These are phyloP conservation scores for Ophonus ardosiacus DNA, from an alignment of 2,888 invertebrate species.

Conservation along the genomic window DNA sequence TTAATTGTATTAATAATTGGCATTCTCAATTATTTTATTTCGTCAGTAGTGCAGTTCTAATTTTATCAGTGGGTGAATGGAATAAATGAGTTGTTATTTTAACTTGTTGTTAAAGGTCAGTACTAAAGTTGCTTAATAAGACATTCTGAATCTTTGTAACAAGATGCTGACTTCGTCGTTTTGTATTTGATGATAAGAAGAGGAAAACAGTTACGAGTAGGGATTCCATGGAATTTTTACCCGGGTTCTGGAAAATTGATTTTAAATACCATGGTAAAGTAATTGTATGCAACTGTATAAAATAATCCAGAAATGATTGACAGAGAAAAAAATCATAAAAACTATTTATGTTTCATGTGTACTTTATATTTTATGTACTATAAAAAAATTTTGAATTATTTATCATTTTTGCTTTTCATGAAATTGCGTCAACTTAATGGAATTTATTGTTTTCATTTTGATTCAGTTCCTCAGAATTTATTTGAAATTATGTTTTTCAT, in stretches of 20 bases:
- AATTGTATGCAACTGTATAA: no score
- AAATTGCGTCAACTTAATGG: not conserved
- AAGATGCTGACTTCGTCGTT: not conserved
- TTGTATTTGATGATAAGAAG: not conserved
- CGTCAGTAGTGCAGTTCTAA: not conserved
- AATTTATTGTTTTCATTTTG: not conserved
- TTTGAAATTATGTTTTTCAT: no score
- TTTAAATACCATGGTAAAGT: not conserved
- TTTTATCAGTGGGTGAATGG: slow-evolving; percentile 8
- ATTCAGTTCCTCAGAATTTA: no score
- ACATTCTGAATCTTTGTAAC: not conserved
- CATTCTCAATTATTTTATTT: slow-evolving; percentile 8
- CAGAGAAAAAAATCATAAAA: no score
- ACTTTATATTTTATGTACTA: no score
- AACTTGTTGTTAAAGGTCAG: slow-evolving; percentile 20
- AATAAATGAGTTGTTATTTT: slow-evolving; percentile 7
- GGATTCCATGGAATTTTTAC: no score
- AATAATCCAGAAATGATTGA: no score
- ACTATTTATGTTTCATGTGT: no score
- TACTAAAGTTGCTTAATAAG: not conserved
- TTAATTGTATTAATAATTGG: slow-evolving; percentile 9
- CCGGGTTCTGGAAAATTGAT: no score
- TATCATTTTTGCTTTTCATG: not conserved
- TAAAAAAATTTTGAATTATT: not conserved
- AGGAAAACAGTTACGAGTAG: no score